Evolutionary conservation across 2,113 vertebrate species (phyloP), one percentile per base, ranked within the genome.

Genomic region (Nicator chloris): DNA sequence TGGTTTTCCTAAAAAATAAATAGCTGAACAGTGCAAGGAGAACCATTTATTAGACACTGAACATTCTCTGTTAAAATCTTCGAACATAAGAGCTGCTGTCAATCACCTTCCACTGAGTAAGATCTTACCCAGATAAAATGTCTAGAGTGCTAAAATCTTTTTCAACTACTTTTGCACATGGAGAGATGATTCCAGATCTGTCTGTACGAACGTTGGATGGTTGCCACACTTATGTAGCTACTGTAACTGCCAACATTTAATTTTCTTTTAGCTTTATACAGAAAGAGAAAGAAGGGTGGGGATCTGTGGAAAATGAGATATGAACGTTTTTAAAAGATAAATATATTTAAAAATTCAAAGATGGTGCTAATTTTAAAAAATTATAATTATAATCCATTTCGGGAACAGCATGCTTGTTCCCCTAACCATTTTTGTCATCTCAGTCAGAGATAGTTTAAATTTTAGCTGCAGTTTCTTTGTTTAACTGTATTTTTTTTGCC

Each of bases 191-290:
- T 95, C 45, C 86, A 90, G 64, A 86, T 70, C 59, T 81, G 70
- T 78, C 92, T 92, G 83, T 68, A 82, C 95, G 81, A 76, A 35
- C 86, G 70, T 81, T 93, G 78, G 95, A 93, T 59, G 37, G 30
- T 88, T 96, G 95, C 93, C 96, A 97, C 45, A 90, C 86, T 84
- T 95, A 92, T 94, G 93, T 82, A 96, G 82, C 35, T 95, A 64
- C 82, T 90, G 89, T 78, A 92, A 86, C 90, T 94, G 93, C 94
- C 95, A 97, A 60, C 82, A 72, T 93, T 90, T 82, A 84, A 88
- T 80, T 92, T 96, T 86, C 30, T n/a, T 94, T 96, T 92, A 85
- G 61, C 13, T 96, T 72, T 86, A 35, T 40, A 50, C 90, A 57
- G 71, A 95, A 90, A 83, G 71, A 76, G 59, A 85, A 78, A 69